Percentiles rank a stretch among this genome's conserved stretches.
phyloP scores from a whole-genome alignment of 1,140 invertebrate species.

The Tetraneura akinire region DNA sequence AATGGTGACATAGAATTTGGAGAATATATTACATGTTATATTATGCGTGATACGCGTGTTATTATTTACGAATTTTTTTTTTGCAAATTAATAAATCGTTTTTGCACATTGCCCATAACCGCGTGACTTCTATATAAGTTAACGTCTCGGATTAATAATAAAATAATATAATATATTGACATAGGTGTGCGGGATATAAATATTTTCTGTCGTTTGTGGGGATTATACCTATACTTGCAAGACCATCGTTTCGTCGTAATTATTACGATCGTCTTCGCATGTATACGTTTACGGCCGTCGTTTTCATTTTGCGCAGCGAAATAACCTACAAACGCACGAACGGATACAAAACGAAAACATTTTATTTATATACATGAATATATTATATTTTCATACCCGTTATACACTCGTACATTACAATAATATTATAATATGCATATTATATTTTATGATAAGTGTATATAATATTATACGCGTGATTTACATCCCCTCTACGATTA shows the following conservation, averaged over 20 bases:
- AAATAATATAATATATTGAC: too few species aligned
- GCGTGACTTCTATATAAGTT: too few species aligned
- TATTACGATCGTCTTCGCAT: too few species aligned
- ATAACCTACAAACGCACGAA: slow-evolving; percentile 7
- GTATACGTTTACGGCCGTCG: too few species aligned
- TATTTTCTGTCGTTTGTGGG: background rate
- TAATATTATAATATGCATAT: slow-evolving; percentile 1
- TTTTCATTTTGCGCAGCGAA: slow-evolving; percentile 32
- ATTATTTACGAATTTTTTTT: background rate
- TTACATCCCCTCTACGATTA: slow-evolving; percentile 6
- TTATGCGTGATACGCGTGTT: too few species aligned
- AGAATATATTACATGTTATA: slow-evolving; percentile 19
- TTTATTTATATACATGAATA: background rate
- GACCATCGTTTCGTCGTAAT: too few species aligned
- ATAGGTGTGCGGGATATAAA: too few species aligned
- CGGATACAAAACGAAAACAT: slow-evolving; percentile 1
- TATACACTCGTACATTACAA: background rate
- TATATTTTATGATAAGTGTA: too few species aligned
- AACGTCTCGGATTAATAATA: too few species aligned
- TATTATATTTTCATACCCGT: background rate
- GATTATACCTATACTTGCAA: too few species aligned
- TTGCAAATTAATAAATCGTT: slow-evolving; percentile 23
- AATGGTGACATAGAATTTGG: slow-evolving; percentile 5
- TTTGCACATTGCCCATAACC: too few species aligned
- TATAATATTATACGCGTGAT: background rate